Evolutionary conservation across 92 coral and sea anemone genomes (phyloP), one percentile per base, ranked within the genome.

Genomic region (Porites cylindrica): DNA sequence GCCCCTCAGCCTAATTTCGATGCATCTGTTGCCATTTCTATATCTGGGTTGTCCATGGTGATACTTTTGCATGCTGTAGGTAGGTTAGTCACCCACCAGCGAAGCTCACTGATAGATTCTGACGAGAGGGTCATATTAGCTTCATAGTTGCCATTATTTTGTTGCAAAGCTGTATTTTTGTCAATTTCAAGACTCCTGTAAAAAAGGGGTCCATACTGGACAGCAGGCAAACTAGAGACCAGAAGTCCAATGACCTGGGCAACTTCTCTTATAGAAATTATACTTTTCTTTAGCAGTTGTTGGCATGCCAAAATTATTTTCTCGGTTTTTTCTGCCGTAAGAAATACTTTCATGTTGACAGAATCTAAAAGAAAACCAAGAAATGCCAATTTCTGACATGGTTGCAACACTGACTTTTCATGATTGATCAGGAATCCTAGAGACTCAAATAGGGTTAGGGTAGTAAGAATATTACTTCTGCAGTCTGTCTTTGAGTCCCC

Each of bases 1-100:
- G 90, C 93, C 75, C 93, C 91, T 21, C 93, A 92, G 6, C 91
- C 92, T 24, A 61, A 67, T 58, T 52, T 67, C 10, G 95, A 89
- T 4, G 91, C 93, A 86, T 92, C 91, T 19, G 92, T 85, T 20
- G 70, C 69, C 23, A 92, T 60, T 17, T 73, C 79, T 20, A 58
- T 13, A 20, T 60, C 73, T 21, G 89, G 89, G 47, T 61, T 68
- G 32, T 38, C 18, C 52, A 75, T 84, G 54, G 21, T 12, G 20
- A 91, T 87, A 52, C 76, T 66, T 38, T 84, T 88, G 29, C 14
- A 63, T 81, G 88, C 83, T 7, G 69, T 71, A 18, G 72, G 52
- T 20, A 91, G 47, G 72, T 81, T 76, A 20, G 29, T 29, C 29
- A 83, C 51, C 93, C 92, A 88, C 92, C 92, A 84, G 47, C 62